phyloP scores from a whole-genome alignment of 2,888 invertebrate species.

The Apodemia mormo region DNA sequence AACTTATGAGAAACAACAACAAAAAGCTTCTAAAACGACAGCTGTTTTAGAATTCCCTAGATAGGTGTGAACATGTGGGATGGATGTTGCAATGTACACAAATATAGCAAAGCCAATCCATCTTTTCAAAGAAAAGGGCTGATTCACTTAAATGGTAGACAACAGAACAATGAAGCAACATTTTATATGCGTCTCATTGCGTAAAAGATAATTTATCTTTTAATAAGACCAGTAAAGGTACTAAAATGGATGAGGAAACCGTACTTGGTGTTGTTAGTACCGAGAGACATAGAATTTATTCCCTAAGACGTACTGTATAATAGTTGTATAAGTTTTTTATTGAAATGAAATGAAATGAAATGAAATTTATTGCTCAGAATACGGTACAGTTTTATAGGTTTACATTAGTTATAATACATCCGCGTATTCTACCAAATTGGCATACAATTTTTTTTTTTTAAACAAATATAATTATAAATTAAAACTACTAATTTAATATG shows the following conservation, averaged over 20 bases:
- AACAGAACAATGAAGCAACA: conserved; percentile 31
- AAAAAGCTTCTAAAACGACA: conserved; percentile 4
- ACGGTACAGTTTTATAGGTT: no score
- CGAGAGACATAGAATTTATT: conserved; percentile 4
- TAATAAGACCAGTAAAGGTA: conserved; percentile 17
- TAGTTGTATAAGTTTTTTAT: background rate
- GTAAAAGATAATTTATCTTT: conserved; percentile 32
- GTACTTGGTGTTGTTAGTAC: background rate
- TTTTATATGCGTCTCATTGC: conserved; percentile 29
- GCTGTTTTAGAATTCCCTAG: conserved; percentile 8
- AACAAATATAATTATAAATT: no score
- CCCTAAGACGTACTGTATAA: background rate
- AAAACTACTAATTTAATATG: no score
- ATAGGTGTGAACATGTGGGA: conserved; percentile 17
- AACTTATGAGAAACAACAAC: background rate
- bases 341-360: no score
- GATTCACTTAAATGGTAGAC: conserved; percentile 35
- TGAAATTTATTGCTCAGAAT: no score
- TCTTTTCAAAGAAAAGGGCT: conserved; percentile 37
- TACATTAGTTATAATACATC: no score
- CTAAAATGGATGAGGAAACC: conserved; percentile 12
- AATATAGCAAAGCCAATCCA: conserved; percentile 28
- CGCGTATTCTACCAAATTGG: no score
- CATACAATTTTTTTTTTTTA: no score
- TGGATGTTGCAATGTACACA: conserved; percentile 6